Base-by-base conservation (phyloP, 1,140 invertebrate genomes). In the Microplitis demolitor region DNA sequence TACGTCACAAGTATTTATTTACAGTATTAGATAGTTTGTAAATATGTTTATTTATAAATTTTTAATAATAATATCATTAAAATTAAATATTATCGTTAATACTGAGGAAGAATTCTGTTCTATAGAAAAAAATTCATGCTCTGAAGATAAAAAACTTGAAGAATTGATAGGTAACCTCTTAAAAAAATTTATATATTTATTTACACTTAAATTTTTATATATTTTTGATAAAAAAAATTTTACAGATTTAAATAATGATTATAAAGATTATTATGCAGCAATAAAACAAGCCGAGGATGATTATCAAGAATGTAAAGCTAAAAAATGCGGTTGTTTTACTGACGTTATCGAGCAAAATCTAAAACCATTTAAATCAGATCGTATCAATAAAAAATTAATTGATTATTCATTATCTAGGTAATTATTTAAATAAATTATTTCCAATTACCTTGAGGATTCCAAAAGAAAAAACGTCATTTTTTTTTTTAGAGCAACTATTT, bases 281-380 rank as follows among this genome's bases (percentile, higher is more conserved):
- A 81, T 87, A 34, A 53, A 79, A 69, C 60, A 78, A 61, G 83
- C 85, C 4, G 76, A 84, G 16, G 11, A 66, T 34, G 75, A 72
- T 56, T 83, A 82, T 24, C 56, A 76, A 31, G 74, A 80, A 51
- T 85, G 82, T 62, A 78, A 81, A 16, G 73, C 75, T 13, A 80
- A 79, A 34, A 90, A 90, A 68, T 92, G 92, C 82, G 87, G 82
- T 33, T 95, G 93, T 78, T 90, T 92, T 78, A 83, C 82, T 35
- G 73, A 86, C 78, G 88, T 94, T 33, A 92, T 97, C 60, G 78
- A 89, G 16, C 84, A 89, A 14, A 94, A 97, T 83, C 86, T 97
- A 39, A 83, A 85, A 73, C 84, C 90, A 16, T 97, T 94, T 83
- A 87, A 90, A 79, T 82, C 86, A 76, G 88, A 91, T 78, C 91